Conservation (phyloP, 2,888 invertebrate species). For the Panopea generosa region DNA sequence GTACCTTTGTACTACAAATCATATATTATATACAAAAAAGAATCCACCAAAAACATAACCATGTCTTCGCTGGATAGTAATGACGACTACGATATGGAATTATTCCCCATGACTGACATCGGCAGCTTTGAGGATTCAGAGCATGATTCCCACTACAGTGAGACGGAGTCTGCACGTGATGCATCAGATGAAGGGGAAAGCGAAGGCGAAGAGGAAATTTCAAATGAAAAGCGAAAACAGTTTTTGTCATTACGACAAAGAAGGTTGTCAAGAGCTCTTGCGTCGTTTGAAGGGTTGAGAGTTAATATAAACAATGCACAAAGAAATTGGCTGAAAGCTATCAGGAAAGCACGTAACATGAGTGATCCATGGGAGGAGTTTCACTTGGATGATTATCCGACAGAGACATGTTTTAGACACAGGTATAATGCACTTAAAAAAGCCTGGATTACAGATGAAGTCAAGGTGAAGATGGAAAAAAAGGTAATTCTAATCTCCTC, state of each 20-base stretch:
- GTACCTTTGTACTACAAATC: too few relatives aligned
- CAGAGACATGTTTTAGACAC: slow-evolving; percentile 86
- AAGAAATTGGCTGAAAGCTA: slow-evolving; percentile 79
- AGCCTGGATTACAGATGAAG: slow-evolving; percentile 86
- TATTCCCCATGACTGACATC: slow-evolving; percentile 71
- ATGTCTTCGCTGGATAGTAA: slow-evolving; percentile 42
- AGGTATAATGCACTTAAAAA: slow-evolving; percentile 87
- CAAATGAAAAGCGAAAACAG: slow-evolving; percentile 59
- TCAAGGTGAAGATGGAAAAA: slow-evolving; percentile 86
- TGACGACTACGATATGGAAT: slow-evolving; percentile 70
- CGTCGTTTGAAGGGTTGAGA: slow-evolving; percentile 55
- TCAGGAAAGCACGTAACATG: slow-evolving; percentile 77
- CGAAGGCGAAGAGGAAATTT: slow-evolving; percentile 46
- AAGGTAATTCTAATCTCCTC: slow-evolving; percentile 80
- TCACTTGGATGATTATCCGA: slow-evolving; percentile 85
- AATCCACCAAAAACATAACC: slow-evolving; percentile 4
- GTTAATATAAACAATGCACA: slow-evolving; percentile 58
- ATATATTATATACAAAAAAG: too few relatives aligned
- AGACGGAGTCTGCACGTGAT: slow-evolving; percentile 55
- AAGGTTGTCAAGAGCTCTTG: slow-evolving; percentile 71
- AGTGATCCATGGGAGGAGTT: slow-evolving; percentile 87
- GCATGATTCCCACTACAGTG: slow-evolving; percentile 45
- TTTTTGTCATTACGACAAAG: slow-evolving; percentile 78
- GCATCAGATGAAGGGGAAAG: slow-evolving; percentile 67
- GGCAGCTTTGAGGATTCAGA: slow-evolving; percentile 56